phyloP scores from a whole-genome alignment of 2,113 vertebrate species.

The Pedionomus torquatus region DNA sequence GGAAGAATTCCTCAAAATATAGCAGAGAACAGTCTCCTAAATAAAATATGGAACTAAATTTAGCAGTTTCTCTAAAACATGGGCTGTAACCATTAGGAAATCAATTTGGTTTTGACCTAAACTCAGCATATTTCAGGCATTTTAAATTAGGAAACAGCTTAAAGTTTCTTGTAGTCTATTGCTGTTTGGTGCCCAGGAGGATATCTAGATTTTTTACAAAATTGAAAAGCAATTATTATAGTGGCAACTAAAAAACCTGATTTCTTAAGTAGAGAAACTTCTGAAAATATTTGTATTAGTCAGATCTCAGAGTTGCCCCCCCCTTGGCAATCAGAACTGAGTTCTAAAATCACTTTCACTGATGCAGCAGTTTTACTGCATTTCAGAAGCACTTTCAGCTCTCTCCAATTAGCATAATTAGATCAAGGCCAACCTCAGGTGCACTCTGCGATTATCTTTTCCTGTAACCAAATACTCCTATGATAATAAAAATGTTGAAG shows the following conservation, averaged over 20 bases:
- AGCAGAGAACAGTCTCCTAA: not conserved
- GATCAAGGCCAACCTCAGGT: not conserved
- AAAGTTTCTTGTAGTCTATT: not conserved
- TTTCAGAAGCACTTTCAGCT: not conserved
- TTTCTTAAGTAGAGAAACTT: not conserved
- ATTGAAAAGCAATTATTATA: not conserved
- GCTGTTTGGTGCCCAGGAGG: not conserved
- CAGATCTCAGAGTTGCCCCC: rapidly evolving
- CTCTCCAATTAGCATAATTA: not conserved
- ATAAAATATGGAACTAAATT: not conserved
- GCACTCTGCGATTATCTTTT: not conserved
- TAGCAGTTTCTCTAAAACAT: not conserved
- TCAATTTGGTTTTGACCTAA: not conserved
- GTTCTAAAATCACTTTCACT: not conserved
- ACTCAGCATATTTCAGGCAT: not conserved
- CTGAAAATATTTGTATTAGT: not conserved
- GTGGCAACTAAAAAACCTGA: not conserved
- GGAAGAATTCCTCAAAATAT: not conserved
- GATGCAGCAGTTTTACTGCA: not conserved
- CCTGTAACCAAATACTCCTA: not conserved
- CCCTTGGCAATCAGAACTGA: not conserved
- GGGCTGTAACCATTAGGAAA: not conserved
- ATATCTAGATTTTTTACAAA: not conserved
- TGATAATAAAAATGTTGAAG: not conserved
- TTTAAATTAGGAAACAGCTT: not conserved